Evolutionary conservation across 2,888 invertebrate genomes (phyloP), one percentile per base, ranked within the genome.

Genomic region (Idaea aversata): DNA sequence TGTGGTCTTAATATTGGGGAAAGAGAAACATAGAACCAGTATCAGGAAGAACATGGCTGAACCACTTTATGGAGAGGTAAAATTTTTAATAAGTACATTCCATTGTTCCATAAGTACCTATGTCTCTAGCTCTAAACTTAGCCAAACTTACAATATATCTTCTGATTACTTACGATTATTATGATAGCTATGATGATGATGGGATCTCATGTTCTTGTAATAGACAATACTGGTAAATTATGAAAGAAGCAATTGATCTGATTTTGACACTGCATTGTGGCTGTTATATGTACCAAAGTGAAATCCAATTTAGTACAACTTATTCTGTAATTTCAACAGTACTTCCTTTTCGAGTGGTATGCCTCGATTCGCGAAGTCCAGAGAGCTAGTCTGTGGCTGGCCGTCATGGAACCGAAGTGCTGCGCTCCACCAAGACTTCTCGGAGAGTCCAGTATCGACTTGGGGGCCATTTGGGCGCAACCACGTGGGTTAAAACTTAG

Each of bases 381-480:
- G 67, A 93, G 93, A 7, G 90, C 93, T 25, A 93, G 87, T 36
- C 88, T 97, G 6, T 93, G 93, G 75, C 87, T 96, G 63, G 94
- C 95, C 7, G 94, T 96, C 0, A 91, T 93, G 83, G 93, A 92
- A 66, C 82, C 88, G 0, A 77, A 87, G 2, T 93, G 88, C 66
- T 93, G 88, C 69, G 91, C 93, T 15, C 87, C 90, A 15, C 89
- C 94, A 5, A 83, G 90, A 25, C 82, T 91, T 0, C 75, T 95
- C n/a, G 96, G 96, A 0, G 94, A 94, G 77, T 86, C 94, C 6
- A 88, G 86, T 34, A 88, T 96, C 61, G 95, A 96, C 75, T 86
- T 96, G 13, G 95, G 95, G 7, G 94, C 95, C 0, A 94, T 97
- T 15, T 97, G 97, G 96, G 91, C 91, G 63, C 96, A 96, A 79